Conservation (phyloP, 1,140 invertebrate genomes). For the Drosophila sturtevanti region DNA sequence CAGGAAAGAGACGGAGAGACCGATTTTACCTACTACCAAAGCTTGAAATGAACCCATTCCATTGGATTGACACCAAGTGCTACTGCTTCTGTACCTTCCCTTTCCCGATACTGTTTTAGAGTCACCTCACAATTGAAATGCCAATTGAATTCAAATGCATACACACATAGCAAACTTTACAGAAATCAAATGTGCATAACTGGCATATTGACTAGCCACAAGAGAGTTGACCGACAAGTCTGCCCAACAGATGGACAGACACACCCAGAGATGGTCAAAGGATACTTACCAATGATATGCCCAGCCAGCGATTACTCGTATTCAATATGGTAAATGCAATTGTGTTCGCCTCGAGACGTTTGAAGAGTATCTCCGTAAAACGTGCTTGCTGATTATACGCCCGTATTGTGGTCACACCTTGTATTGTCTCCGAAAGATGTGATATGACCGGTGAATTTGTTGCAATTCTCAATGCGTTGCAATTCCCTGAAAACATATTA, state of each 20-base stretch:
- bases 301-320: constrained; percentile 91
- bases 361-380: constrained; percentile 87
- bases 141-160: constrained; percentile 46
- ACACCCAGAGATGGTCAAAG: constrained; percentile 19
- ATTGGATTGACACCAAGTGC: neutral
- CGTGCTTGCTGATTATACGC: constrained; percentile 87
- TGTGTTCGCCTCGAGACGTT: constrained; percentile 88
- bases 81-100: neutral
- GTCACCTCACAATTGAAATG: constrained; percentile 22
- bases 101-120: too few species aligned
- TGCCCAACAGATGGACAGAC: constrained; percentile 31
- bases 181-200: constrained; percentile 50
- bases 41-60: neutral
- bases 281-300: constrained; percentile 88
- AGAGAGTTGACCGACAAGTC: constrained; percentile 11
- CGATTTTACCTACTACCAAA: neutral
- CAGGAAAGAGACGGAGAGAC: neutral
- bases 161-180: constrained; percentile 15
- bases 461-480: constrained; percentile 87
- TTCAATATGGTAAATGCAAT: constrained; percentile 91
- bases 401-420: constrained; percentile 88
- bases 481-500: constrained; percentile 85
- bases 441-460: constrained; percentile 89
- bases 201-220: constrained; percentile 42
- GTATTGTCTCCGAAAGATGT: constrained; percentile 88